phyloP scores from a whole-genome alignment of 2,888 invertebrate genomes.

The Idaea straminata region DNA sequence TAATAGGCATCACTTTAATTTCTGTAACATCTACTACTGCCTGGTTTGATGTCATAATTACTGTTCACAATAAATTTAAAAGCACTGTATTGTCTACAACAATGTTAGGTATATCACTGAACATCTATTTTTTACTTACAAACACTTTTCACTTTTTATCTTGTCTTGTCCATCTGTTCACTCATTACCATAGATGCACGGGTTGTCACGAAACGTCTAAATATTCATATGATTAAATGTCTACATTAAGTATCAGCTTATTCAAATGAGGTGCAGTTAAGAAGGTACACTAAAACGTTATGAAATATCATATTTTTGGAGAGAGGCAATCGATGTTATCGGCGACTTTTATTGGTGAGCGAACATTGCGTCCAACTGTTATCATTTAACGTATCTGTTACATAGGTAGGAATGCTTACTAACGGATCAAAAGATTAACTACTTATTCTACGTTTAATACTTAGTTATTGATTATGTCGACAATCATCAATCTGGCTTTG shows the following conservation, averaged over 20 bases:
- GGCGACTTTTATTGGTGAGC: neutral
- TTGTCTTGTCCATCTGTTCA: neutral
- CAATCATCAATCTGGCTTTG: neutral
- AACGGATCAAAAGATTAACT: neutral
- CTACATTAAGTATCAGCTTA: neutral
- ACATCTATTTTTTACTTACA: neutral
- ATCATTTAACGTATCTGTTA: neutral
- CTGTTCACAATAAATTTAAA: neutral
- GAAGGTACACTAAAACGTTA: neutral
- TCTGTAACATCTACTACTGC: conserved; percentile 39
- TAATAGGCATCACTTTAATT: conserved; percentile 23
- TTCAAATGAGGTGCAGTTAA: neutral
- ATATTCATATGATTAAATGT: neutral
- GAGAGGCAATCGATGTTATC: conserved; percentile 1
- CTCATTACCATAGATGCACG: neutral
- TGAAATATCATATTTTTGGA: neutral
- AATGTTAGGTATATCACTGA: neutral
- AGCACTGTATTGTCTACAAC: neutral
- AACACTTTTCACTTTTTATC: neutral
- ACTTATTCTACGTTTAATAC: neutral
- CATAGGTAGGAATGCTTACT: neutral
- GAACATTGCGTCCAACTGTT: neutral
- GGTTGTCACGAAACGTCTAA: neutral
- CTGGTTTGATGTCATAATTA: conserved; percentile 12
- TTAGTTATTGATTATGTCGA: neutral